Percentiles rank a stretch among this genome's conserved stretches.
Evolutionary conservation across 2,113 vertebrate genomes (phyloP).

Genomic region (Bettongia penicillata): DNA sequence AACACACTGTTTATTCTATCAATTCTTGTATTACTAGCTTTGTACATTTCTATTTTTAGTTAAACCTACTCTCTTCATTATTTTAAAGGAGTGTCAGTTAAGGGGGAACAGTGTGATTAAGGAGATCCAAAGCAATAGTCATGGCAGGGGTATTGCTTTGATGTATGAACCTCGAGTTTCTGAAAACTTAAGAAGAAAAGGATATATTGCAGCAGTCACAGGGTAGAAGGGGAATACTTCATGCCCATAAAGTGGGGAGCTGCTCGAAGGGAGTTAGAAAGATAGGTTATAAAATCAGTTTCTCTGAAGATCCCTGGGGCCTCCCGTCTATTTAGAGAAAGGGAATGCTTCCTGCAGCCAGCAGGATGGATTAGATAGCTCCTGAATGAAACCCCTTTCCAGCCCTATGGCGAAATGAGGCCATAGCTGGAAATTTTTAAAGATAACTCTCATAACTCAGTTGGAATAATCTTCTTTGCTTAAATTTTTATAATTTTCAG

Average conservation of each 20-base stretch:
- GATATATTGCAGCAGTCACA: not conserved
- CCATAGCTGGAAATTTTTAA: slow-evolving; percentile 27
- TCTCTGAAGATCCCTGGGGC: slow-evolving; percentile 1
- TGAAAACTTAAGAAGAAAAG: not conserved
- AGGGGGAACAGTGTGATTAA: not conserved
- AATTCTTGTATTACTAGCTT: not conserved
- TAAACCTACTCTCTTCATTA: not conserved
- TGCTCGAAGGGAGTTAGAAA: slow-evolving; percentile 4
- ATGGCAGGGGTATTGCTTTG: not conserved
- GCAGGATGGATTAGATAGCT: not conserved
- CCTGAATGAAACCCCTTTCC: not conserved
- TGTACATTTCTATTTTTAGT: not conserved
- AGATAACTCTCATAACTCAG: not conserved
- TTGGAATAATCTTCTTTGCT: not conserved
- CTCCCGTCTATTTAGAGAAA: not conserved
- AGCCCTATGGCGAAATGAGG: not conserved
- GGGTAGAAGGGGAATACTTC: slow-evolving; percentile 15
- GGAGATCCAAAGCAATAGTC: not conserved
- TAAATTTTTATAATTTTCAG: not conserved
- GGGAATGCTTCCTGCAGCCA: slow-evolving; percentile 16
- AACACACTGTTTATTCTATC: not conserved
- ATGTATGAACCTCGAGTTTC: not conserved
- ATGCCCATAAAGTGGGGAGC: not conserved
- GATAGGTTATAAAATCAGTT: not conserved
- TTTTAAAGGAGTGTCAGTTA: not conserved